Evolutionary conservation across 1,140 invertebrate genomes (phyloP), one percentile per base, ranked within the genome.

Genomic region (Temnothorax nylanderi): DNA sequence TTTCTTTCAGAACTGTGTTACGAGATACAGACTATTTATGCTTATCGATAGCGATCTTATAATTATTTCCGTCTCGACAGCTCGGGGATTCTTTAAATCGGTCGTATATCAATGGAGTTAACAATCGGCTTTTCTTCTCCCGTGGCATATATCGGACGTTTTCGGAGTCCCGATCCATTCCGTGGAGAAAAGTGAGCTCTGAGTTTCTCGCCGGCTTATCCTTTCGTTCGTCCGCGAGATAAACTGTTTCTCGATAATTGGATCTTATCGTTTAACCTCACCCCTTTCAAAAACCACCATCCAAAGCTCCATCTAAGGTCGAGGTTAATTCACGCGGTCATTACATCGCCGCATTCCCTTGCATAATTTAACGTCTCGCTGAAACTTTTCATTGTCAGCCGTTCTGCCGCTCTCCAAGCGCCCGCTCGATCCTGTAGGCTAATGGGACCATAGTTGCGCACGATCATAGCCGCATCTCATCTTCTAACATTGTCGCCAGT

Each of bases 161-260:
- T 78, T 69, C 1, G 21, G 32, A 54, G 51, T 87, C 51, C 32
- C 11, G 84, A 21, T 65, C 60, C 34, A 89, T 90, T 87, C 44
- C 72, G 34, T 13, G 16, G 54, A 81, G 87, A 58, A 86, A 82
- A 76, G 69, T 75, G 67, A 64, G 56, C 60, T 60, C 54, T 34
- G 65, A 58, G 56, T 18, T 75, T 58, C 47, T 58, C 16, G 18
- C 44, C 26, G 71, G 58, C 87, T 90, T 88, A 90, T 81, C 76
- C 86, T 51, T 85, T 78, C 60, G 64, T 58, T 86, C 60, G 87
- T 58, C 65, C 72, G 34, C 56, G 87, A 86, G 87, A 90, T 90
- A 90, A 91, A 91, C 89, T 86, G 89, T 91, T 91, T 88, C 87
- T 91, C 89, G 89, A 91, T 91, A 91, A 91, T 91, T 91, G 89